A percentile compares a stretch with the other conserved stretches of the same genome.
Conservation (phyloP, 2,113 vertebrate species). For the Sphaerodactylus townsendi region DNA sequence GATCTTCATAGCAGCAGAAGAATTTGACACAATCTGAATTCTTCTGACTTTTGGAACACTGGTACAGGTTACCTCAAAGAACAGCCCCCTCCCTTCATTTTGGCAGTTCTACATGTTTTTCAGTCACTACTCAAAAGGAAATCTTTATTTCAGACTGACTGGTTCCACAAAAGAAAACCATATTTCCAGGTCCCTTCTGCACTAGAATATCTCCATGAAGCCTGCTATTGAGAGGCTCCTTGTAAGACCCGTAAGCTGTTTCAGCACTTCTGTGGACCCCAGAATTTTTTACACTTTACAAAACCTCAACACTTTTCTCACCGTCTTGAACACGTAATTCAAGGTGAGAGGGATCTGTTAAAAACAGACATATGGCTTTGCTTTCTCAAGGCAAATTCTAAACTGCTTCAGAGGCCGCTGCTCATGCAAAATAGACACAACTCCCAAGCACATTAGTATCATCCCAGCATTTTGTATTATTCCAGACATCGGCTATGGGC, state of each 20-base stretch:
- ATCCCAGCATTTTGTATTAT: background rate
- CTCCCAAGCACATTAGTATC: background rate
- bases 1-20: background rate
- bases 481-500: fast-evolving
- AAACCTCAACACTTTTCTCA: background rate
- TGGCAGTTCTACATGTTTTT: background rate
- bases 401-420: background rate
- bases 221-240: background rate
- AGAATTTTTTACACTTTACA: background rate
- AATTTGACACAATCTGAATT: background rate
- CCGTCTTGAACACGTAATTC: background rate
- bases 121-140: background rate
- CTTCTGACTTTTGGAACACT: background rate
- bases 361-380: background rate
- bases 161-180: background rate
- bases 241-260: background rate
- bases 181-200: background rate
- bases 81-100: no score
- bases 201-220: background rate
- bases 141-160: background rate
- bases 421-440: background rate
- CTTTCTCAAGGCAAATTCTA: background rate
- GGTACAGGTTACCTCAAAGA: background rate
- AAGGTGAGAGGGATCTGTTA: background rate
- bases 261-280: background rate